Conservation (phyloP, 2,888 invertebrate genomes). For the Leptinotarsa peninsularis region DNA sequence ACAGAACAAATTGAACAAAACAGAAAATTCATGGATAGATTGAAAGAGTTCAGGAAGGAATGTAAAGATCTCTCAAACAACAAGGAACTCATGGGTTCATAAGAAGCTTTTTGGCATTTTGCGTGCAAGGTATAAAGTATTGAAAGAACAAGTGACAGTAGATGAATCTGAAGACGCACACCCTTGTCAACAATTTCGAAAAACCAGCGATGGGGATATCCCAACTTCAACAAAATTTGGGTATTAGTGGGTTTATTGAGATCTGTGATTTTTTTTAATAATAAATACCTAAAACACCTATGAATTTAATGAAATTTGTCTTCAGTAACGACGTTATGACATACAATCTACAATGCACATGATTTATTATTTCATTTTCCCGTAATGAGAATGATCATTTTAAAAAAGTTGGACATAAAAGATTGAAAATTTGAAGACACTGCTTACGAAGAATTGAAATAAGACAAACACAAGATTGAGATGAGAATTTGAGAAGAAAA, state of each 20-base stretch:
- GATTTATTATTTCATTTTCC: too few relatives aligned
- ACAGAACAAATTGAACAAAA: slow-evolving; percentile 74
- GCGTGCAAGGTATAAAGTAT: slow-evolving; percentile 66
- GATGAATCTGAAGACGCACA: slow-evolving; percentile 68
- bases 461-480: too few relatives aligned
- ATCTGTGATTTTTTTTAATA: slow-evolving; percentile 18
- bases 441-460: too few relatives aligned
- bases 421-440: too few relatives aligned
- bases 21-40: slow-evolving; percentile 71
- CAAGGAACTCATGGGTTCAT: slow-evolving; percentile 53
- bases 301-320: too few relatives aligned
- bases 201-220: slow-evolving; percentile 50
- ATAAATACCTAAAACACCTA: not conserved
- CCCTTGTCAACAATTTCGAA: slow-evolving; percentile 76
- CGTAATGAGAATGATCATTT: too few relatives aligned
- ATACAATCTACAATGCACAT: too few relatives aligned
- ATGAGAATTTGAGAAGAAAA: too few relatives aligned
- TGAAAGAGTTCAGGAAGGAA: slow-evolving; percentile 74
- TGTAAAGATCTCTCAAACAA: slow-evolving; percentile 69
- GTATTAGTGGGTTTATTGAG: slow-evolving; percentile 19
- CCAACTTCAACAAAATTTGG: slow-evolving; percentile 45
- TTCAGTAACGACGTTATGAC: too few relatives aligned
- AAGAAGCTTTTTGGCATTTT: slow-evolving; percentile 66
- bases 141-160: slow-evolving; percentile 67
- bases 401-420: too few relatives aligned